A percentile compares a stretch with the other conserved stretches of the same genome.
Evolutionary conservation across 2,797 vertebrate genomes (phyloP).

Genomic region (Otus scops): DNA sequence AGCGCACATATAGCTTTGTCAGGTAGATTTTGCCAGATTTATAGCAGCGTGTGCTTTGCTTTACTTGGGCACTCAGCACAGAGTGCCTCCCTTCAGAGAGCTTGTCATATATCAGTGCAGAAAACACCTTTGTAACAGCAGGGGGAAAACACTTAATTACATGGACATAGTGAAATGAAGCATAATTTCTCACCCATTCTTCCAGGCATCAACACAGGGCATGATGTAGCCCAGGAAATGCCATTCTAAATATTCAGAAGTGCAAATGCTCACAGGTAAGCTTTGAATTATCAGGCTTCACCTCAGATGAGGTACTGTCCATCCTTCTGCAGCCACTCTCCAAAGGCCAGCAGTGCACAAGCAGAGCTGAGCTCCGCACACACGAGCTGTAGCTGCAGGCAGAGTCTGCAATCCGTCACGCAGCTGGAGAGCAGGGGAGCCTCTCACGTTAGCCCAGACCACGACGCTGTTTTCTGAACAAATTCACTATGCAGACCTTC

Average conservation of each 20-base stretch:
- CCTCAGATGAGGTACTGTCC: not conserved
- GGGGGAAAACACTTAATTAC: not conserved
- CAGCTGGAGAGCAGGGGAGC: not conserved
- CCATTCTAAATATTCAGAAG: not conserved
- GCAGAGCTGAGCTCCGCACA: not conserved
- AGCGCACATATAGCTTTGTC: rapidly evolving
- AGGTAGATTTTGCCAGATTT: not conserved
- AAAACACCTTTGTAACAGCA: not conserved
- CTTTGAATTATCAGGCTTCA: not conserved
- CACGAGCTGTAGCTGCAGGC: rapidly evolving
- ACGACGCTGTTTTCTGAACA: rapidly evolving
- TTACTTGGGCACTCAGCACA: not conserved
- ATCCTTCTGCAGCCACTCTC: not conserved
- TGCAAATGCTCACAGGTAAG: not conserved
- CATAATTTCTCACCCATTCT: not conserved
- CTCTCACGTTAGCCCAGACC: not conserved
- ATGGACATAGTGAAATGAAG: not conserved
- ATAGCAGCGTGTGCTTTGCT: not conserved
- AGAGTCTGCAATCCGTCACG: rapidly evolving
- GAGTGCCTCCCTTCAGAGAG: not conserved
- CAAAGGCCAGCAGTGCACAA: not conserved
- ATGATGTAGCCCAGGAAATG: not conserved
- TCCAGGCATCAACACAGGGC: not conserved
- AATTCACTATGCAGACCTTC: not conserved
- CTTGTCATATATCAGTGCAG: not conserved